phyloP scores from a whole-genome alignment of 2,888 invertebrate species.

The Pachymerium ferrugineum region DNA sequence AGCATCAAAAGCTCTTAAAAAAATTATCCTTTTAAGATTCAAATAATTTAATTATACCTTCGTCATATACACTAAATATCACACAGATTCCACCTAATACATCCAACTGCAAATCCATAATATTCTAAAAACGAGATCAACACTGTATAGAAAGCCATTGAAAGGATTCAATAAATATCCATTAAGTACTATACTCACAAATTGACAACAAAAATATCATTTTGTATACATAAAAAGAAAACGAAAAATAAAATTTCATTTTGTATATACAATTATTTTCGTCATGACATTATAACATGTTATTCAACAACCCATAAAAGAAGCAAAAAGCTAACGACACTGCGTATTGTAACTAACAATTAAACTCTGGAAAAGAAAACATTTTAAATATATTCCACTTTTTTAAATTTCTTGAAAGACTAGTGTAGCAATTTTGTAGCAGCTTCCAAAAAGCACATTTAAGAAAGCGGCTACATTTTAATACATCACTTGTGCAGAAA shows the following conservation, averaged over 20 bases:
- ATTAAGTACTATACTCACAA: background rate
- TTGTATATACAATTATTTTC: slow-evolving; percentile 2
- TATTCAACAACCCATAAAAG: too few relatives aligned
- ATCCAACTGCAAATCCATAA: background rate
- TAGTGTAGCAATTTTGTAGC: background rate
- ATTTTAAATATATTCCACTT: background rate
- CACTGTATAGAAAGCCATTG: too few relatives aligned
- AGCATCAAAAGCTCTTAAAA: background rate
- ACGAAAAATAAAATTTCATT: too few relatives aligned
- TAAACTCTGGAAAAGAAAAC: background rate
- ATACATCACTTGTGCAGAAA: too few relatives aligned
- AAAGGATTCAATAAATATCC: background rate
- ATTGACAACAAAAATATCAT: slow-evolving; percentile 11
- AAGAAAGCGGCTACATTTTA: too few relatives aligned
- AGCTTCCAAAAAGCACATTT: too few relatives aligned
- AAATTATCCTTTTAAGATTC: background rate
- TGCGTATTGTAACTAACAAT: background rate
- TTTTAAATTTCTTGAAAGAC: background rate
- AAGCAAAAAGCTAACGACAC: too few relatives aligned
- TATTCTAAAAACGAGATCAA: background rate
- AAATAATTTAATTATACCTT: background rate
- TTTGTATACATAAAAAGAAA: background rate
- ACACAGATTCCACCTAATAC: background rate
- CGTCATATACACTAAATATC: too few relatives aligned
- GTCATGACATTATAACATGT: background rate